These are phyloP conservation scores for Sciurus niger DNA, from an alignment of 2,113 vertebrate species.

Conservation along the genomic window DNA sequence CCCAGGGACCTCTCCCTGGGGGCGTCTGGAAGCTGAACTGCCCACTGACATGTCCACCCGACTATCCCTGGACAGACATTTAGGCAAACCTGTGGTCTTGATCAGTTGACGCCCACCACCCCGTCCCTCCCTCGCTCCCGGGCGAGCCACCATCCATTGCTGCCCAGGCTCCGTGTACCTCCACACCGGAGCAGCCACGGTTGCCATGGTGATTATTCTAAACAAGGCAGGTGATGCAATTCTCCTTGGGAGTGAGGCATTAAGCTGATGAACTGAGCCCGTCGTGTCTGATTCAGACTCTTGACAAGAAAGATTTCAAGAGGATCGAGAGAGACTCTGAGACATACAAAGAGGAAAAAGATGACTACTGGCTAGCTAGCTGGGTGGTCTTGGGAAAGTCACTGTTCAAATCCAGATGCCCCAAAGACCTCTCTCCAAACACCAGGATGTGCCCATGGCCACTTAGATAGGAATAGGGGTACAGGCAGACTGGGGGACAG, in stretches of 20 bases:
- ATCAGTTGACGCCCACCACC: background rate
- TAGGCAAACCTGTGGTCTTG: background rate
- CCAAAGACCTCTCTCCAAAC: background rate
- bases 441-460: background rate
- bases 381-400: background rate
- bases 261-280: background rate
- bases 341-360: background rate
- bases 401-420: background rate
- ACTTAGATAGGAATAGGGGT: background rate
- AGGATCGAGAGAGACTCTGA: background rate
- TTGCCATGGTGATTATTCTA: conserved; percentile 48
- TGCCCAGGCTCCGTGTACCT: background rate
- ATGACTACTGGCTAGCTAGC: background rate
- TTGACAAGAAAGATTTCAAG: conserved; percentile 33
- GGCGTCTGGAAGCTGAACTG: background rate
- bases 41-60: fast-evolving
- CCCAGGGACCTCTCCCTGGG: background rate
- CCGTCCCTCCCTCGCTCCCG: background rate
- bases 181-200: background rate
- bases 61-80: background rate
- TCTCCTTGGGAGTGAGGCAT: conserved; percentile 30
- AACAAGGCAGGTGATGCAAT: conserved; percentile 69
- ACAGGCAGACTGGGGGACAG: background rate
- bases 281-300: conserved; percentile 5
- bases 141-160: background rate